phyloP scores from a whole-genome alignment of 2,113 vertebrate species.

The Aegypius monachus region DNA sequence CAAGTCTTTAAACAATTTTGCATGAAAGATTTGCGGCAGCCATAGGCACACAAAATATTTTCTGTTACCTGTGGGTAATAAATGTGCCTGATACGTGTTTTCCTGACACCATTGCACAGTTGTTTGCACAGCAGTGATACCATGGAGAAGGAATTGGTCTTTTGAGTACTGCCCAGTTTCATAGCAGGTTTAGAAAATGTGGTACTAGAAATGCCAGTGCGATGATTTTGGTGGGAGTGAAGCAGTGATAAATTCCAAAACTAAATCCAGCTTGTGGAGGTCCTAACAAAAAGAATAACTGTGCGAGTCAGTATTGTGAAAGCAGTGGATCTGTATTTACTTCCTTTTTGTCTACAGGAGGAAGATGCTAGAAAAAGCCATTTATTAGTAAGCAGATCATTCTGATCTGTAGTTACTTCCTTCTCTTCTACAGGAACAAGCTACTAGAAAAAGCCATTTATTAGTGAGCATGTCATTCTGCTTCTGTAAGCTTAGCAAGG shows the following conservation, averaged over 20 bases:
- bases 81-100: background rate
- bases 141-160: background rate
- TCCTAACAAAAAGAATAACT: background rate
- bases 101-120: background rate
- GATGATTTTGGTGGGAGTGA: background rate
- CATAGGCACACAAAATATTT: background rate
- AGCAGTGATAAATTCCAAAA: background rate
- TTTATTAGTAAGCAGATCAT: background rate
- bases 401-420: background rate
- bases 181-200: background rate
- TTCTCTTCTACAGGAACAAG: background rate
- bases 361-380: background rate
- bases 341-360: background rate
- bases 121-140: background rate
- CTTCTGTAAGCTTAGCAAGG: background rate
- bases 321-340: background rate
- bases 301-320: background rate
- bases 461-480: background rate
- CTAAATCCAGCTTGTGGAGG: background rate
- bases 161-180: background rate
- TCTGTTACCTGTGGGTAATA: background rate
- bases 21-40: background rate
- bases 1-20: background rate
- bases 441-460: background rate
- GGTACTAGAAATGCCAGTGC: background rate